Base-by-base conservation (phyloP, 1,140 invertebrate genomes). In the Aphelenchoides fujianensis region DNA sequence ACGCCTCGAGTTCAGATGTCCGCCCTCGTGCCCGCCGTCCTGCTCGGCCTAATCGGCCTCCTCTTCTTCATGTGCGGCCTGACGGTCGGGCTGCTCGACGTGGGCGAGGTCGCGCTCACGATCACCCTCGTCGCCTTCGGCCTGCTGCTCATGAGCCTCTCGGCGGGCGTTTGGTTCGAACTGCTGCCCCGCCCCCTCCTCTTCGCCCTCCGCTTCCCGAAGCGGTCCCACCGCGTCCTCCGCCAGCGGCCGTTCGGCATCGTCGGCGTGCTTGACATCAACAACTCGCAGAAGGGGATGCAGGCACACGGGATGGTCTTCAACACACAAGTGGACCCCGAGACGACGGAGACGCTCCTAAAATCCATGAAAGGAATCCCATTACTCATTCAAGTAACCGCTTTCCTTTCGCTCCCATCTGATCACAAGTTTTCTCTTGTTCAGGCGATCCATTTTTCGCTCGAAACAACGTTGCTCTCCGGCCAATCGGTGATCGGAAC, bases 401-500 rank as follows among this genome's bases (percentile, higher is more conserved):
- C n/a, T n/a, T n/a, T n/a, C n/a, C n/a, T n/a, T 62, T 16, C 32
- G 59, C 32, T 59, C 23, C 7, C 57, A 59, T 59, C 57, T 9
- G 19, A 59, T 23, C 23, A 9, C 7, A 59, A 7, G 23, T 59
- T 59, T n/a, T 12, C 63, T 41, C 9, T 3, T 59, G 19, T 9
- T 68, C 7, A 68, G 67, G 67, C 70, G 57, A 71, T 71, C 35
- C 70, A 71, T 35, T 71, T 68, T 32, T 34, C 27, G 30, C 23
- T 71, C 37, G 70, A 71, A 19, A 71, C 70, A 71, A 31, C n/a
- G 34, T 71, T 12, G 70, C 70, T n/a, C n/a, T n/a, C 70, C 48
- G 70, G 70, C 19, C 68, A 53, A 28, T 70, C 69, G 23, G 63
- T 59, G 1, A 37, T 70, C 16, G 35, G 35, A 16, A 53, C 69